phyloP scores from a whole-genome alignment of 2,113 vertebrate genomes.

The Muntiacus reevesi region DNA sequence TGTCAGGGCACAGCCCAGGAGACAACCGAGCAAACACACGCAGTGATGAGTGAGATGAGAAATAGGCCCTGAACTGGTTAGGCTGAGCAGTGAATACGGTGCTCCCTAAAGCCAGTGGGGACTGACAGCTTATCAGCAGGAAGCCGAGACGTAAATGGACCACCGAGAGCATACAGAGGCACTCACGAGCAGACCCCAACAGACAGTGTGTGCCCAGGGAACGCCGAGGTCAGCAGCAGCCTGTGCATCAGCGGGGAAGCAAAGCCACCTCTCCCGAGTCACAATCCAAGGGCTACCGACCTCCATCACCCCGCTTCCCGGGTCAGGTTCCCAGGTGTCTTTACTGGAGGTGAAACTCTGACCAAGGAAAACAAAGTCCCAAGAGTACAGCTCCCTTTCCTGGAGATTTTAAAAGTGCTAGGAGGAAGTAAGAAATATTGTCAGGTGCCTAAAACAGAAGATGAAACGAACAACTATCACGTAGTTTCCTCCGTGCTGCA shows the following conservation, averaged over 20 bases:
- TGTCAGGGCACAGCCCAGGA: background rate
- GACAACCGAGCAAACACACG: no score
- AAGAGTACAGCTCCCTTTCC: background rate
- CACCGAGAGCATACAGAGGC: background rate
- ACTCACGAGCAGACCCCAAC: background rate
- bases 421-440: background rate
- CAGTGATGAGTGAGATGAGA: background rate
- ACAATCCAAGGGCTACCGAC: background rate
- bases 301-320: background rate
- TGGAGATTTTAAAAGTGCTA: background rate
- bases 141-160: background rate
- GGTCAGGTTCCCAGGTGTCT: background rate
- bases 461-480: background rate
- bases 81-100: background rate
- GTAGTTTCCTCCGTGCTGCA: fast-evolving
- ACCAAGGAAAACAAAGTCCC: background rate
- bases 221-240: background rate
- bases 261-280: background rate
- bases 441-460: background rate
- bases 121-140: background rate
- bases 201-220: fast-evolving
- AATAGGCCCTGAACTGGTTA: background rate
- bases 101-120: background rate
- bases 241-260: background rate
- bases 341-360: background rate